These are phyloP conservation scores for Pseudochirops cupreus DNA, from an alignment of 2,797 vertebrate genomes.

Conservation along the genomic window DNA sequence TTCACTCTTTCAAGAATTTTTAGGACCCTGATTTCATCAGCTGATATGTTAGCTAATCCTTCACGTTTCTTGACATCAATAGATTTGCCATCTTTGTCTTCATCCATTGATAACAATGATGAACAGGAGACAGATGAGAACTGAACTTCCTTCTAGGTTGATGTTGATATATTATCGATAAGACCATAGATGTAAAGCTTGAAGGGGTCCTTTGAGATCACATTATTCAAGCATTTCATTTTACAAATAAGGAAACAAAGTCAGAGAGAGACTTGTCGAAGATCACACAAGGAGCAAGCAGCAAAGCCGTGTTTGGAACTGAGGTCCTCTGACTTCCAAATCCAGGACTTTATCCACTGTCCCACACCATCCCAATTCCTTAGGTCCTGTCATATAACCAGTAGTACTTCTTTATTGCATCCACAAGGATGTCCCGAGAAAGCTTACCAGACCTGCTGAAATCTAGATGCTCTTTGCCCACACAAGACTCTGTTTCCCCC, in stretches of 20 bases:
- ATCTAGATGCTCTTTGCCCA: neutral
- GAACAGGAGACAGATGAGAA: neutral
- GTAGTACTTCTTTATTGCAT: neutral
- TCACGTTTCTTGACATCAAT: neutral
- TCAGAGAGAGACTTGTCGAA: neutral
- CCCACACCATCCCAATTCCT: neutral
- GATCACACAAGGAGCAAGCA: neutral
- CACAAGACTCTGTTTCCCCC: neutral
- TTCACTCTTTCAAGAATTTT: neutral
- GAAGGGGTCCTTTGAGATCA: neutral
- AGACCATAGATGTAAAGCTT: neutral
- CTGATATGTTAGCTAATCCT: neutral
- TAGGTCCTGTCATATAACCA: neutral
- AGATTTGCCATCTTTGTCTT: neutral
- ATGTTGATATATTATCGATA: neutral
- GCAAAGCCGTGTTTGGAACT: neutral
- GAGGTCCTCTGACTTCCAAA: neutral
- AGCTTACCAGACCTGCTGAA: neutral
- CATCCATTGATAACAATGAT: neutral
- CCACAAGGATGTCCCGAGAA: neutral
- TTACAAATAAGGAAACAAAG: neutral
- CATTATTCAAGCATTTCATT: neutral
- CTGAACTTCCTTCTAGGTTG: neutral
- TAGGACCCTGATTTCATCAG: neutral
- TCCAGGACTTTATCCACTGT: neutral